Percentiles rank a stretch among this genome's conserved stretches.
Conservation (phyloP, 2,888 invertebrate genomes). For the Lissonota sp. region DNA sequence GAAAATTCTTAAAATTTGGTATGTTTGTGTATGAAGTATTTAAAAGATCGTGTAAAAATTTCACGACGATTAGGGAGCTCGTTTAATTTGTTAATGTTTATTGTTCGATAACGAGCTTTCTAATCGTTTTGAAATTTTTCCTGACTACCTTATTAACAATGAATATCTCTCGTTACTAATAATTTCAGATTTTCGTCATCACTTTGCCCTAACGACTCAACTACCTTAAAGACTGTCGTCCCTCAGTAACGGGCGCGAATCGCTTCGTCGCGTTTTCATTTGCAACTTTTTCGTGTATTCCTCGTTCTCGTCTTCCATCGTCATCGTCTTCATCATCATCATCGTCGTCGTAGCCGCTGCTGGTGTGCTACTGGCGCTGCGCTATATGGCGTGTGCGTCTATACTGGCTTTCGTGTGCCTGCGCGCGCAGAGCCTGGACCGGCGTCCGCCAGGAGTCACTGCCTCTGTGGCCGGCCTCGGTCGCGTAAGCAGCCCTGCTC, state of each 20-base stretch:
- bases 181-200: no score
- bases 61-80: no score
- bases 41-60: no score
- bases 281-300: slow-evolving; percentile 41
- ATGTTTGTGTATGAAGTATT: no score
- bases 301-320: slow-evolving; percentile 39
- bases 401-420: slow-evolving; percentile 66
- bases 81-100: no score
- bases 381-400: slow-evolving; percentile 58
- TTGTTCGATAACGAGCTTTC: no score
- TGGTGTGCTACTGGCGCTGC: slow-evolving; percentile 38
- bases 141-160: no score
- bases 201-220: no score
- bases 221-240: slow-evolving; percentile 69
- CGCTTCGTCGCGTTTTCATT: slow-evolving; percentile 40
- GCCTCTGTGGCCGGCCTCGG: slow-evolving; percentile 82
- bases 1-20: no score
- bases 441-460: slow-evolving; percentile 83
- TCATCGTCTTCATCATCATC: slow-evolving; percentile 36
- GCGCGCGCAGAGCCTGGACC: slow-evolving; percentile 82
- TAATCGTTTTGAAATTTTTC: no score
- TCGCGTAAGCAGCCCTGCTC: slow-evolving; percentile 81
- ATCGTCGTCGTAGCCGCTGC: slow-evolving; percentile 26
- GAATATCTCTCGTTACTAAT: no score
- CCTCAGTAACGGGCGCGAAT: slow-evolving; percentile 43